A percentile compares a stretch with the other conserved stretches of the same genome.
Conservation (phyloP, 2,113 vertebrate species). For the Vulpes ferrilata region DNA sequence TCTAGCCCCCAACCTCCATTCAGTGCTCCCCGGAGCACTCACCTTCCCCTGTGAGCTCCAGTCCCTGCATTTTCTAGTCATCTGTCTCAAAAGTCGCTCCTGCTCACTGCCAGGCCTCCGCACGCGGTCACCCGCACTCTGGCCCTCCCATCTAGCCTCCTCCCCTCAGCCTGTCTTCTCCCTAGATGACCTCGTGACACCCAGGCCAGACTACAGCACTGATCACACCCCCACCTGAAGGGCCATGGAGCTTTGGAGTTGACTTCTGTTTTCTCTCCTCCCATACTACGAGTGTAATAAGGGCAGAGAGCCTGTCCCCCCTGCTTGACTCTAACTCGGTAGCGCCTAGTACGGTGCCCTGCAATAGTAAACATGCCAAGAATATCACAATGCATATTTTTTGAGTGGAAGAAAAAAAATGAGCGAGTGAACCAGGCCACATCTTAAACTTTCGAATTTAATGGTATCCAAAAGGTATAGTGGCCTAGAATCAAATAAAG, state of each 20-base stretch:
- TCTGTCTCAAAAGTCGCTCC: background rate
- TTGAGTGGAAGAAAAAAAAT: background rate
- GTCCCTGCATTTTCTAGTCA: background rate
- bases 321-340: background rate
- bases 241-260: background rate
- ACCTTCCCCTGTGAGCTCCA: background rate
- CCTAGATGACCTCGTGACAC: background rate
- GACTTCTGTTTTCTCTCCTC: background rate
- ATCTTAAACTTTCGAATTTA: constrained; percentile 28
- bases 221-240: background rate
- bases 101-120: background rate
- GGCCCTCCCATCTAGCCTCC: no score
- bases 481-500: background rate
- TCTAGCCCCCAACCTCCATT: background rate
- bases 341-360: background rate
- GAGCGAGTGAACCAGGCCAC: constrained; percentile 1
- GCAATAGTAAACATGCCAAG: background rate
- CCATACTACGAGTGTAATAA: background rate
- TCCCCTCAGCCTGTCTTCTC: background rate
- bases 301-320: background rate
- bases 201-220: background rate
- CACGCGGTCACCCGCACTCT: no score
- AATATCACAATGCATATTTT: background rate
- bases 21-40: rapidly evolving
- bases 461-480: constrained; percentile 21